Conservation (phyloP, 1,140 invertebrate species). For the Coenobita brevimanus region DNA sequence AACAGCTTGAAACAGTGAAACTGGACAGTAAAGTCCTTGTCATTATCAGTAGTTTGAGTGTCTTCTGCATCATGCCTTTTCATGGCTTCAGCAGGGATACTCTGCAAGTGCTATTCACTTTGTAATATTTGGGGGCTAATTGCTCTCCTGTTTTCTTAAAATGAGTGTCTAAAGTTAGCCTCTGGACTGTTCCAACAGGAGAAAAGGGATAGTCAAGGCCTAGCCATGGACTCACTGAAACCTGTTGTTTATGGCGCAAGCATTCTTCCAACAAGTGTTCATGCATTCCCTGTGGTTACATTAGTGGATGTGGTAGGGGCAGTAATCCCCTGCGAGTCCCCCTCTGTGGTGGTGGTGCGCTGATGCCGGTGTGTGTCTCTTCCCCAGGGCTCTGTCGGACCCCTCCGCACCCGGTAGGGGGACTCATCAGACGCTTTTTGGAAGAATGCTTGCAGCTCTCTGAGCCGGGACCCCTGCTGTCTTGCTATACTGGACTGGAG, state of each 20-base stretch:
- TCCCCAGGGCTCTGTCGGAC: conserved; percentile 69
- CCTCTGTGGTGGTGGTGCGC: conserved; percentile 48
- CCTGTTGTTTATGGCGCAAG: conserved; percentile 70
- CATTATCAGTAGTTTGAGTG: conserved; percentile 58
- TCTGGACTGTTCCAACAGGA: conserved; percentile 57
- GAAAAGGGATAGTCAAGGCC: conserved; percentile 42
- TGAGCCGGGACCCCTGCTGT: conserved; percentile 68
- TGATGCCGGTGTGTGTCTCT: conserved; percentile 67
- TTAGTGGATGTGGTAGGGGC: conserved; percentile 59
- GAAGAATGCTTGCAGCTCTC: conserved; percentile 70
- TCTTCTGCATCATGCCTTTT: conserved; percentile 49
- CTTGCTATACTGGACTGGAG: conserved; percentile 69
- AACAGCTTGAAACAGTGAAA: conserved; percentile 66
- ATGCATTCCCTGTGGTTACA: conserved; percentile 56
- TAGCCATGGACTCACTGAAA: conserved; percentile 64
- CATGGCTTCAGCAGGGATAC: conserved; percentile 54
- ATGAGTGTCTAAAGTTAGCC: conserved; percentile 38
- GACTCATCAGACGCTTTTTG: conserved; percentile 70
- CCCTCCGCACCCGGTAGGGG: conserved; percentile 68
- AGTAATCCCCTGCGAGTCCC: conserved; percentile 50
- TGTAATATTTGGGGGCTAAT: conserved; percentile 43
- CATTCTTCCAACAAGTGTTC: conserved; percentile 70
- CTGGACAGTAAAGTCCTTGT: conserved; percentile 57
- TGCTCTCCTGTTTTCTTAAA: conserved; percentile 27
- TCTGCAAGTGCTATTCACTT: conserved; percentile 50